A percentile compares a stretch with the other conserved stretches of the same genome.
Conservation (phyloP, 2,888 invertebrate species). For the Spodoptera exigua region DNA sequence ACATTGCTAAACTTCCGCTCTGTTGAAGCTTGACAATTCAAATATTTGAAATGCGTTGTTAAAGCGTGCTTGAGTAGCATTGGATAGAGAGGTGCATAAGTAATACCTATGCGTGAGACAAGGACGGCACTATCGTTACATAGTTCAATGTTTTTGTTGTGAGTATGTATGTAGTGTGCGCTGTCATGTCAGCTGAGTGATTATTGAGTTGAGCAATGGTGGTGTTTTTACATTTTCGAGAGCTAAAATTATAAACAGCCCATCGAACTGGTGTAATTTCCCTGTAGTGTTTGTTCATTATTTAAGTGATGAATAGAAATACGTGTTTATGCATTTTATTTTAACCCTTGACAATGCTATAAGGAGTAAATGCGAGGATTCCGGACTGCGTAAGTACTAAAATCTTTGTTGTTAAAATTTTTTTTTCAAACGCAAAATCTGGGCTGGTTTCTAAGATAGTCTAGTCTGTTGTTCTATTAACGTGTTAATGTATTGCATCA, state of each 20-base stretch:
- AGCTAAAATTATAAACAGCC: conserved; percentile 56
- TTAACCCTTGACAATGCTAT: conserved; percentile 54
- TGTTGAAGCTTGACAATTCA: conserved; percentile 28
- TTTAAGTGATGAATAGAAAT: conserved; percentile 37
- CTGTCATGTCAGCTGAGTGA: conserved; percentile 66
- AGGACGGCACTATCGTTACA: conserved; percentile 22
- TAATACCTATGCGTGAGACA: conserved; percentile 15
- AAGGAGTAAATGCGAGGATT: conserved; percentile 65
- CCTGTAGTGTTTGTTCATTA: conserved; percentile 39
- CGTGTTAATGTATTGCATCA: conserved; percentile 11
- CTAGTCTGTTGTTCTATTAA: conserved; percentile 4
- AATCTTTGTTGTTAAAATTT: conserved; percentile 81
- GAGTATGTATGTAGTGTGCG: conserved; percentile 32
- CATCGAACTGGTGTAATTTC: conserved; percentile 37
- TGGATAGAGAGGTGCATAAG: conserved; percentile 10
- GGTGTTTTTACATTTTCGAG: conserved; percentile 76
- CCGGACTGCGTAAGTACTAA: conserved; percentile 77
- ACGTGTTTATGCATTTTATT: conserved; percentile 35
- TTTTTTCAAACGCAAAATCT: conserved; percentile 77
- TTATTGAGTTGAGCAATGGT: conserved; percentile 77
- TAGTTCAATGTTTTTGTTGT: conserved; percentile 57
- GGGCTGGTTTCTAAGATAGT: conserved; percentile 68
- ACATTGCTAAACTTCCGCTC: conserved; percentile 20
- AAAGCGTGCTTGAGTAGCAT: conserved; percentile 26
- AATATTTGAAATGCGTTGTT: not conserved